phyloP scores from a whole-genome alignment of 2,888 invertebrate species.

The Andrena minutula region DNA sequence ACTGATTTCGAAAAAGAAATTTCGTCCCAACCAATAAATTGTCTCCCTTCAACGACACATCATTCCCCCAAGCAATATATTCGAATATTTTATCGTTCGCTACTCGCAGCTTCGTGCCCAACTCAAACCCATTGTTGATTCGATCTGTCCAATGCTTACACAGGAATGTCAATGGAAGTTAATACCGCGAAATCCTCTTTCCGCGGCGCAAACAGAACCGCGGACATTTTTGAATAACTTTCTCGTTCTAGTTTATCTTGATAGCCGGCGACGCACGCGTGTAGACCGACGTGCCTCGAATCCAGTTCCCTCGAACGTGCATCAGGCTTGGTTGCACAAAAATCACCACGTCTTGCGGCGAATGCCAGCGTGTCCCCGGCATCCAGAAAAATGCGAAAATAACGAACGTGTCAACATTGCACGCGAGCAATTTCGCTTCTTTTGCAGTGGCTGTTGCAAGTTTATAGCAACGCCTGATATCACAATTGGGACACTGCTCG shows the following conservation, averaged over 20 bases:
- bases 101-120: neutral
- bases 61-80: too few species aligned
- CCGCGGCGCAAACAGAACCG: conserved; percentile 10
- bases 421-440: conserved; percentile 7
- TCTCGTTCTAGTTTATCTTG: conserved; percentile 62
- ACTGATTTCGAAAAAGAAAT: too few species aligned
- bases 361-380: neutral
- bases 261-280: conserved; percentile 35
- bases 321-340: neutral
- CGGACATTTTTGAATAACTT: conserved; percentile 55
- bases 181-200: conserved; percentile 30
- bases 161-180: neutral
- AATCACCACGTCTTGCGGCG: conserved; percentile 8
- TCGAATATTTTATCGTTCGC: too few species aligned
- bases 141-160: neutral
- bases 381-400: neutral
- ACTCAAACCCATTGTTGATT: neutral
- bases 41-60: too few species aligned
- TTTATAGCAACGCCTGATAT: neutral
- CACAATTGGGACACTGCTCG: neutral
- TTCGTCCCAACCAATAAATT: too few species aligned
- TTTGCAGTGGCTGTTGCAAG: neutral
- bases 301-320: conserved; percentile 16
- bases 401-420: conserved; percentile 13
- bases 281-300: neutral